These are phyloP conservation scores for Taeniopygia guttata DNA, from an alignment of 2,797 vertebrate species.

Conservation along the genomic window DNA sequence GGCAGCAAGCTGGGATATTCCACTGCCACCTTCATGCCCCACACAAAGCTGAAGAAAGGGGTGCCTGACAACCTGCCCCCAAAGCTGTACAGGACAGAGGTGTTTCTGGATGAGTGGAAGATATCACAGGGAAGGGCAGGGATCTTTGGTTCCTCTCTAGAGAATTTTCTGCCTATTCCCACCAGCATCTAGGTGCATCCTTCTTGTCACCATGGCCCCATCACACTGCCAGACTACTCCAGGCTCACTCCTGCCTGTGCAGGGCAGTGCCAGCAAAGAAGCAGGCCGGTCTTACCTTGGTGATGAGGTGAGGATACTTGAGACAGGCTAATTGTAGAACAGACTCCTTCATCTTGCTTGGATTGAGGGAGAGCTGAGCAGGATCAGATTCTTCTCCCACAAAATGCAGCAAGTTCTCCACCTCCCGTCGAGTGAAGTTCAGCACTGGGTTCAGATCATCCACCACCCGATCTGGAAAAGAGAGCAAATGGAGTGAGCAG, in stretches of 20 bases:
- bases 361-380: constrained; percentile 69
- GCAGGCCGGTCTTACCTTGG: constrained; percentile 82
- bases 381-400: constrained; percentile 91
- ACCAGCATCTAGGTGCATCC: not conserved
- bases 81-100: not conserved
- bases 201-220: not conserved
- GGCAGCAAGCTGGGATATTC: not conserved
- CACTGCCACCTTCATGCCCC: not conserved
- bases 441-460: constrained; percentile 97
- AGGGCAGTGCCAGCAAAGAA: not conserved
- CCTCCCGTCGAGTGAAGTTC: constrained; percentile 95
- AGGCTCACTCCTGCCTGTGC: not conserved
- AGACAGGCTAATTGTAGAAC: constrained; percentile 88
- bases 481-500: not conserved
- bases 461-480: constrained; percentile 89
- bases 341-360: constrained; percentile 77
- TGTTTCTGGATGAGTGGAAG: not conserved
- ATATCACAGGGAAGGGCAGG: not conserved
- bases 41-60: not conserved
- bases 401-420: constrained; percentile 96
- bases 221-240: not conserved
- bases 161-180: not conserved
- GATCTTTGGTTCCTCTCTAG: not conserved
- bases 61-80: not conserved
- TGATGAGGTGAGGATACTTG: constrained; percentile 91